Percentiles rank a stretch among this genome's conserved stretches.
Evolutionary conservation across 2,797 vertebrate genomes (phyloP).

Genomic region (Sternotherus odoratus): DNA sequence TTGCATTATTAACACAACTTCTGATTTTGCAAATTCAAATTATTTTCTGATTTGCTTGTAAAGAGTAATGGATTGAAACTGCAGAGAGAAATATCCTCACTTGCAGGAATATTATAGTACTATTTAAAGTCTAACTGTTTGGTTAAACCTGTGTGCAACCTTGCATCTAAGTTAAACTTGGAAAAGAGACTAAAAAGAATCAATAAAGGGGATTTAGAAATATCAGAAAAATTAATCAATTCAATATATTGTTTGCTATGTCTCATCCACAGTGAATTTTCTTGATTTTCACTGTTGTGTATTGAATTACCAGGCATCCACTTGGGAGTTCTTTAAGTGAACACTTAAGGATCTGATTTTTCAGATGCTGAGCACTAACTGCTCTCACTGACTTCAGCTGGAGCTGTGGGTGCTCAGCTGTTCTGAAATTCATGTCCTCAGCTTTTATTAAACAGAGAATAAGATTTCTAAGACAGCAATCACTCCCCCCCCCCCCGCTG

Average conservation of each 20-base stretch:
- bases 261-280: neutral
- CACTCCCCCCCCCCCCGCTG: neutral
- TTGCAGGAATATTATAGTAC: neutral
- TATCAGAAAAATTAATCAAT: neutral
- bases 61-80: neutral
- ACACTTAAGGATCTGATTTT: conserved; percentile 30
- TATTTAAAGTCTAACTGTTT: neutral
- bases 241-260: neutral
- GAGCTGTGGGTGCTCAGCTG: neutral
- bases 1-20: neutral
- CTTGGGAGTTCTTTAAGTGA: conserved; percentile 12
- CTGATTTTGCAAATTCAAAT: neutral
- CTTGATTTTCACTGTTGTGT: neutral
- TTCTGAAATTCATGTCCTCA: neutral
- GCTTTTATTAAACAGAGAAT: neutral
- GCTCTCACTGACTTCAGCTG: neutral
- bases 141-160: neutral
- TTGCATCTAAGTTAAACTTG: neutral
- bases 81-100: neutral
- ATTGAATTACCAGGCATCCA: neutral
- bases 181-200: neutral
- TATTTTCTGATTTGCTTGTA: neutral
- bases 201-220: neutral
- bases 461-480: neutral
- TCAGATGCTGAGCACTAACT: neutral